These are phyloP conservation scores for Drosophila merina DNA, from an alignment of 2,888 invertebrate species.

Conservation along the genomic window DNA sequence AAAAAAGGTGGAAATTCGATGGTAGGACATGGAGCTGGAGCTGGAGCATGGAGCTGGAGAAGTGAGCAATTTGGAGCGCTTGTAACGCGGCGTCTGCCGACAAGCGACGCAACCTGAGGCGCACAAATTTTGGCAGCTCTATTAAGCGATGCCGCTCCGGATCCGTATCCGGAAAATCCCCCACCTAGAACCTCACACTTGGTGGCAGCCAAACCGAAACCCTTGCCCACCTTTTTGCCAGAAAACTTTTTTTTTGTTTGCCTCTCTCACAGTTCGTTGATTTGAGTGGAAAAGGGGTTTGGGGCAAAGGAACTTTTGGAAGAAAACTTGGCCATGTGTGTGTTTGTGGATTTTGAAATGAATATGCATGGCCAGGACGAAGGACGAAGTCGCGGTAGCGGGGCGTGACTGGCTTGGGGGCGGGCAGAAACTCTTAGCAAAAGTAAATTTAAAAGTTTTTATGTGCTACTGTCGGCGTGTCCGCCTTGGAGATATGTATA, in stretches of 20 bases:
- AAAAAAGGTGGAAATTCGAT: slow-evolving; percentile 5
- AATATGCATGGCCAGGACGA: slow-evolving; percentile 64
- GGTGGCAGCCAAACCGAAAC: slow-evolving; percentile 1
- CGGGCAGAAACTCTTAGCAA: slow-evolving; percentile 76
- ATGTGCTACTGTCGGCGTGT: slow-evolving; percentile 51
- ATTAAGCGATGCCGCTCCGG: slow-evolving; percentile 66
- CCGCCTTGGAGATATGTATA: slow-evolving; percentile 40
- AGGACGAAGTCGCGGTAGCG: slow-evolving; percentile 1
- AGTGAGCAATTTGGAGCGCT: slow-evolving; percentile 67
- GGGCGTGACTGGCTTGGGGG: slow-evolving; percentile 7
- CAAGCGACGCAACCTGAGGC: slow-evolving; percentile 65
- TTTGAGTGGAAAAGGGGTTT: slow-evolving; percentile 6
- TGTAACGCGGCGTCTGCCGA: slow-evolving; percentile 62
- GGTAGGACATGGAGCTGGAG: neutral
- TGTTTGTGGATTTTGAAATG: slow-evolving; percentile 63
- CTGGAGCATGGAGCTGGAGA: slow-evolving; percentile 15
- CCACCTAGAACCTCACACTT: neutral
- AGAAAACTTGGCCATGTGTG: slow-evolving; percentile 61
- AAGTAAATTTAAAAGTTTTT: slow-evolving; percentile 78
- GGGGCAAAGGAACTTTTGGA: slow-evolving; percentile 56
- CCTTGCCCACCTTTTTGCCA: slow-evolving; percentile 30
- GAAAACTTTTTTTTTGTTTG: slow-evolving; percentile 33
- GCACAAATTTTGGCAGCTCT: slow-evolving; percentile 73
- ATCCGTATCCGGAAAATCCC: slow-evolving; percentile 33
- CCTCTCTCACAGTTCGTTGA: slow-evolving; percentile 45